These are phyloP conservation scores for Cyaniris semiargus DNA, from an alignment of 2,888 invertebrate genomes.

Conservation along the genomic window DNA sequence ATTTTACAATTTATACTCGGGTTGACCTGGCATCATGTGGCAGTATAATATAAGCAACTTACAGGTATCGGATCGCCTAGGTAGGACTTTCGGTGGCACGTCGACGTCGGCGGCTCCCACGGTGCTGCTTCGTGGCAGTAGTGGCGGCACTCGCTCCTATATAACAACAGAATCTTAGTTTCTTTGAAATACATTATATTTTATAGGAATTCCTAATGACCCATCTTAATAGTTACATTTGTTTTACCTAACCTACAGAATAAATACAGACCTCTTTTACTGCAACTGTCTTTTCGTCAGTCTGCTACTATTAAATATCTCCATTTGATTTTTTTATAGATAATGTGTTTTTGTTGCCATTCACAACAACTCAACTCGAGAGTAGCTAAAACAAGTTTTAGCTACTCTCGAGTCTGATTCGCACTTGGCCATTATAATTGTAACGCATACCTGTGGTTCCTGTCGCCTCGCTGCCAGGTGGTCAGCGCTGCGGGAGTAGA, in stretches of 20 bases:
- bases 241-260: too few relatives aligned
- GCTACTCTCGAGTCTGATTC: not conserved
- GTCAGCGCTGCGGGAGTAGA: constrained; percentile 56
- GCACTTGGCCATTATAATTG: not conserved
- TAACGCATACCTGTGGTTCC: constrained; percentile 40
- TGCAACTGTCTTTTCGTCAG: too few relatives aligned
- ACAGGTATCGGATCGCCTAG: constrained; percentile 34
- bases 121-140: constrained; percentile 54
- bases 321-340: too few relatives aligned
- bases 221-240: too few relatives aligned
- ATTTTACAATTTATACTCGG: too few relatives aligned
- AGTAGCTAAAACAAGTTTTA: too few relatives aligned
- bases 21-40: too few relatives aligned
- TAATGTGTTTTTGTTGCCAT: too few relatives aligned
- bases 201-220: too few relatives aligned
- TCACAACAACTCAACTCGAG: too few relatives aligned
- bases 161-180: not conserved
- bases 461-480: constrained; percentile 48
- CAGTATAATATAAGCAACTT: not conserved
- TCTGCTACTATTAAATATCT: too few relatives aligned
- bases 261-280: too few relatives aligned
- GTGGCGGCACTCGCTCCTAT: constrained; percentile 62
- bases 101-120: constrained; percentile 36
- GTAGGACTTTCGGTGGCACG: constrained; percentile 38
- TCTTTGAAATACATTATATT: not conserved